Percentiles rank a stretch among this genome's conserved stretches.
phyloP scores from a whole-genome alignment of 2,888 invertebrate genomes.

The Eudemis profundana region DNA sequence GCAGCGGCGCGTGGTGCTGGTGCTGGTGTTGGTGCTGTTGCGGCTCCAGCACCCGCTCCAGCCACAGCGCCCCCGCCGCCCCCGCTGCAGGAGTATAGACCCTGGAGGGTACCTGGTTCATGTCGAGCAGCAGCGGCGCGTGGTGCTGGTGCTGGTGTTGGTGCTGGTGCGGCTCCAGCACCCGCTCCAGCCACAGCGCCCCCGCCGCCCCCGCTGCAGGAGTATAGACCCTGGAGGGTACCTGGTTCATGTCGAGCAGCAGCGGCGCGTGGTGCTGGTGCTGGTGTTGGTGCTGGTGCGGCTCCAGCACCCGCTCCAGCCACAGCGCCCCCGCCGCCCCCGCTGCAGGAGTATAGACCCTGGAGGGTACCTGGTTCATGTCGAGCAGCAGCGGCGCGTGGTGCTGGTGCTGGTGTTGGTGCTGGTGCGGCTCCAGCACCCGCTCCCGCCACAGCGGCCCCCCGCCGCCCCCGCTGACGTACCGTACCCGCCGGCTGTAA shows the following conservation, averaged over 20 bases:
- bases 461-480: conserved; percentile 61
- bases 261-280: conserved; percentile 50
- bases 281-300: conserved; percentile 41
- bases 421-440: conserved; percentile 49
- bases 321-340: conserved; percentile 51
- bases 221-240: no score
- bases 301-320: conserved; percentile 21
- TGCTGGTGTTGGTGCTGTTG: conserved; percentile 50
- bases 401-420: conserved; percentile 54
- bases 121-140: conserved; percentile 48
- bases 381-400: no score
- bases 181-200: background rate
- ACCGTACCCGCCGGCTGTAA: conserved; percentile 78
- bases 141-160: conserved; percentile 48
- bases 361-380: no score
- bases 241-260: no score
- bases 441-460: conserved; percentile 58
- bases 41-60: conserved; percentile 59
- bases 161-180: conserved; percentile 44
- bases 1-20: no score
- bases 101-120: conserved; percentile 49
- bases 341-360: no score
- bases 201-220: no score
- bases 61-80: conserved; percentile 46
- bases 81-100: no score